Conservation (phyloP, 2,888 invertebrate species). For the Saturnia pavonia region DNA sequence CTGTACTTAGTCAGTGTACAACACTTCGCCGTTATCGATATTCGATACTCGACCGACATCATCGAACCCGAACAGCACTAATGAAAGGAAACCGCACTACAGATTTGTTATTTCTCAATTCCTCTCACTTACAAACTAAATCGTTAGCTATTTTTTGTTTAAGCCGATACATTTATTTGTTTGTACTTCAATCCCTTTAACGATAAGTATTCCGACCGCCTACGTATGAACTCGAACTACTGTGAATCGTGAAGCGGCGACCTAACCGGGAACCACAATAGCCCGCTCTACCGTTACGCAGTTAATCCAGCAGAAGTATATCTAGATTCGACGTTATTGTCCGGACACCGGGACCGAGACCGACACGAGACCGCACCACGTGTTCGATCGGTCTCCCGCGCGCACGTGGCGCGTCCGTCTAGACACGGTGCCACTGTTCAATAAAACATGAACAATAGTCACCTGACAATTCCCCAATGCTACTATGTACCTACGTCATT, state of each 20-base stretch:
- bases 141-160: constrained; percentile 58
- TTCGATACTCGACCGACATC: background rate
- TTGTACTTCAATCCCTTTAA: constrained; percentile 69
- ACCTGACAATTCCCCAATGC: too few relatives aligned
- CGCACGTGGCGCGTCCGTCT: too few relatives aligned
- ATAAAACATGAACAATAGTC: too few relatives aligned
- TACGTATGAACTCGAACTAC: constrained; percentile 33
- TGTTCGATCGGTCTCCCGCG: too few relatives aligned
- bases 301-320: background rate
- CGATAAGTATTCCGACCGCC: constrained; percentile 53
- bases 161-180: constrained; percentile 69
- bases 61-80: background rate
- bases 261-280: background rate
- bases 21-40: background rate
- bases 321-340: background rate
- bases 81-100: background rate
- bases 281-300: background rate
- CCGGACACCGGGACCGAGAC: too few relatives aligned
- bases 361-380: too few relatives aligned
- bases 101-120: constrained; percentile 62
- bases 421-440: too few relatives aligned
- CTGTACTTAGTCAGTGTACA: too few relatives aligned
- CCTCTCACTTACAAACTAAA: constrained; percentile 67
- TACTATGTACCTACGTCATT: background rate
- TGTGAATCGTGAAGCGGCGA: constrained; percentile 20